Evolutionary conservation across 2,113 vertebrate species (phyloP), one percentile per base, ranked within the genome.

Genomic region (Ciconia boyciana): DNA sequence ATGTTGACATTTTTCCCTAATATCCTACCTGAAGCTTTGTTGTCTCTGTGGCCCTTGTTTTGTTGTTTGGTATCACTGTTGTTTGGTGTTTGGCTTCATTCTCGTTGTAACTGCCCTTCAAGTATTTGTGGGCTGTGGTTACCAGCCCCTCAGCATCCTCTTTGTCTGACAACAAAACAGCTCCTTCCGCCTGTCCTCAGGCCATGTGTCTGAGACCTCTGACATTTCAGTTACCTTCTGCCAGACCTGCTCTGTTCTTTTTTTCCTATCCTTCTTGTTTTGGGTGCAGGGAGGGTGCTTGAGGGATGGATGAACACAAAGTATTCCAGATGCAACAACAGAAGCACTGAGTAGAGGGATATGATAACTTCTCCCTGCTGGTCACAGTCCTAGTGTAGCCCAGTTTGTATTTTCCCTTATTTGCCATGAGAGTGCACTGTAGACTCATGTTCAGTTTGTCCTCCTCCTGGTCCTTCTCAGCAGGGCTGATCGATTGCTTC

Each of bases 341-440:
- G 31, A n/a, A 81, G 43, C 31, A 0, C 17, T 2, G 29, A 41
- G 55, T 1, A 16, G 58, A 32, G 64, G 51, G 48, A 4, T 10
- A 6, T 5, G 54, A 0, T 13, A 12, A 24, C 55, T 66, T 29
- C 43, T 91, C 68, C 28, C 55, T 51, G 6, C 34, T 69, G 71
- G n/a, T 34, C 58, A 7, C 13, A 18, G 54, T 24, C 6, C 16
- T n/a, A 1, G 3, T 1, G 17, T 4, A 81, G 83, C 22, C 41
- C 83, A 51, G 65, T 93, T 60, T 79, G 94, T 79, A 78, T 54
- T 85, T 96, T 90, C 93, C 57, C 84, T 18, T 39, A 0, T 34
- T 68, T 93, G 89, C 96, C 96, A 95, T 94, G 13, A 97, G 96
- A 93, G 96, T 69, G 96, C 95, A 95, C 69, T 97, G 95, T 96